These are phyloP conservation scores for Papilio protenor DNA, from an alignment of 2,888 invertebrate species.

Conservation along the genomic window DNA sequence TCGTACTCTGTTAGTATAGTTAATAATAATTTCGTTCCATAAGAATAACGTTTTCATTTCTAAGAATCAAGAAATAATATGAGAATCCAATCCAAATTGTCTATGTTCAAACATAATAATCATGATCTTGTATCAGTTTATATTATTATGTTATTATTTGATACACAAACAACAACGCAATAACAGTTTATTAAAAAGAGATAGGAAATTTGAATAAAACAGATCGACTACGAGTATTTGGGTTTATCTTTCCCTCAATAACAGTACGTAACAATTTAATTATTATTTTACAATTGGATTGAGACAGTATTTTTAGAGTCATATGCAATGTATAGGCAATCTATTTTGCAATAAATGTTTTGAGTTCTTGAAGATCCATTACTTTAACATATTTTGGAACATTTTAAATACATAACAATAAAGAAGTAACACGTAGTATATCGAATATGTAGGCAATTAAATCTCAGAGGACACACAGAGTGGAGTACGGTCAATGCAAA, in stretches of 20 bases:
- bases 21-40: too few species aligned
- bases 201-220: not conserved
- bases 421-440: not conserved
- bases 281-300: too few species aligned
- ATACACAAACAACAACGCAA: not conserved
- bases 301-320: too few species aligned
- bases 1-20: too few species aligned
- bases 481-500: slow-evolving; percentile 15
- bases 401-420: not conserved
- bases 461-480: slow-evolving; percentile 11
- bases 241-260: too few species aligned
- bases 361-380: too few species aligned
- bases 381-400: not conserved
- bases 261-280: too few species aligned
- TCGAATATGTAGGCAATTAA: slow-evolving; percentile 2
- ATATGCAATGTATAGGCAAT: too few species aligned
- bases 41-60: not conserved
- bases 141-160: not conserved
- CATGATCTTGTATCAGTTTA: not conserved
- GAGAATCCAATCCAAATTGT: not conserved
- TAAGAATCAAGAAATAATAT: not conserved
- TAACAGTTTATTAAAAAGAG: not conserved
- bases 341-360: too few species aligned
- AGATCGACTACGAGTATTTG: too few species aligned
- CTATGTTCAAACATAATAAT: not conserved